Evolutionary conservation across 2,113 vertebrate species (phyloP).

Genomic region (Echinops telfairi): DNA sequence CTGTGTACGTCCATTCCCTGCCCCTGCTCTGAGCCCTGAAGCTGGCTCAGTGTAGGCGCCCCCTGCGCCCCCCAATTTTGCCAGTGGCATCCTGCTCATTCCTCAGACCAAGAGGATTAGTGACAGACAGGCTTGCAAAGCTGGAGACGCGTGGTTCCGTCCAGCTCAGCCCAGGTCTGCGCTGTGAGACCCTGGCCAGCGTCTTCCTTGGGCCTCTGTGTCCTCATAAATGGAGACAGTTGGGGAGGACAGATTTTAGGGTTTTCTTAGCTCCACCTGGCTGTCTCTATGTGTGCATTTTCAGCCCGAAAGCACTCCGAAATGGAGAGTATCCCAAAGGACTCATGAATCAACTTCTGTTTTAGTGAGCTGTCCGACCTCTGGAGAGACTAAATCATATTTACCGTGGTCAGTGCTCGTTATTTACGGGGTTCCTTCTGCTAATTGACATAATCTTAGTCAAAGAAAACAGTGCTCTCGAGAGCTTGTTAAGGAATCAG

Average conservation of each 20-base stretch:
- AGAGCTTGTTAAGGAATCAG: constrained; percentile 65
- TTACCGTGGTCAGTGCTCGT: constrained; percentile 47
- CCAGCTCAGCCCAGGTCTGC: neutral
- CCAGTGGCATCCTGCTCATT: neutral
- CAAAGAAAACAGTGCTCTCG: constrained; percentile 52
- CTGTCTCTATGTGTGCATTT: neutral
- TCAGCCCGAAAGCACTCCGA: constrained; percentile 46
- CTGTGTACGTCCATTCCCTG: neutral
- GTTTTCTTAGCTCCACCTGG: neutral
- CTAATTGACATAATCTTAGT: constrained; percentile 32
- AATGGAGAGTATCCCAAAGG: neutral
- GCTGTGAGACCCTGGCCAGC: neutral
- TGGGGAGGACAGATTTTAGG: constrained; percentile 13
- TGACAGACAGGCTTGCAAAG: neutral
- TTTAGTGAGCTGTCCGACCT: constrained; percentile 36
- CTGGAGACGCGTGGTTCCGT: neutral
- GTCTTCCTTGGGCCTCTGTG: neutral
- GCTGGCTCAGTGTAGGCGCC: neutral
- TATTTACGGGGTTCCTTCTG: constrained; percentile 61
- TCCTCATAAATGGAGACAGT: neutral
- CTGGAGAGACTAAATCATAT: constrained; percentile 33
- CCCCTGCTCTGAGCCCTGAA: neutral
- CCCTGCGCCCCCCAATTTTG: neutral
- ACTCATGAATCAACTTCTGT: constrained; percentile 24
- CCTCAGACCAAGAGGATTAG: neutral